These are phyloP conservation scores for Trileptium ribeirensis DNA, from an alignment of 2,888 invertebrate genomes.

Conservation along the genomic window DNA sequence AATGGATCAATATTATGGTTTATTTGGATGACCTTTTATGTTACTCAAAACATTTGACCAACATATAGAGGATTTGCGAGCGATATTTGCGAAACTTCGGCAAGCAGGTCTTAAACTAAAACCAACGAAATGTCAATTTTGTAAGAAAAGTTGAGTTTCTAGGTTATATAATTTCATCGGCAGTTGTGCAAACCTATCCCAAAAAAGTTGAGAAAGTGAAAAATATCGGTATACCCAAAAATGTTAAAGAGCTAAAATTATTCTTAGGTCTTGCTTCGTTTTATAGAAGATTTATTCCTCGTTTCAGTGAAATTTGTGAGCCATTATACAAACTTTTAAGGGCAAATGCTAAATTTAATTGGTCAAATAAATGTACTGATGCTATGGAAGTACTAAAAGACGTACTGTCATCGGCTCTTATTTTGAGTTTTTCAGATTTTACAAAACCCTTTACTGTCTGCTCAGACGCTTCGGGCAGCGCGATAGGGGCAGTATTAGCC, in stretches of 20 bases:
- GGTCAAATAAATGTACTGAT: slow-evolving; percentile 30
- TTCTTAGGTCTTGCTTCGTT: slow-evolving; percentile 34
- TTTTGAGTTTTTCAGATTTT: slow-evolving; percentile 9
- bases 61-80: background rate
- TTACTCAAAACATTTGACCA: background rate
- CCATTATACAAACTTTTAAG: slow-evolving; percentile 32
- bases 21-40: background rate
- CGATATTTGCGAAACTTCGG: background rate
- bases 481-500: background rate
- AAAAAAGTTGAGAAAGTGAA: background rate
- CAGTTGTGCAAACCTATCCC: background rate
- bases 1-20: background rate
- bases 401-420: background rate
- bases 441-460: background rate
- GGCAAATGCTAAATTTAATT: slow-evolving; percentile 28
- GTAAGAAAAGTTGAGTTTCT: background rate
- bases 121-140: background rate
- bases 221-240: slow-evolving; percentile 24
- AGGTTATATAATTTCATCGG: background rate
- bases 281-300: slow-evolving; percentile 29
- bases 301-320: slow-evolving; percentile 32
- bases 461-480: background rate
- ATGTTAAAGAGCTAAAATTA: slow-evolving; percentile 25
- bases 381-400: slow-evolving; percentile 32
- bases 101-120: background rate